Conservation (phyloP, 2,113 vertebrate species). For the Stomatorhinus ivindoensis region DNA sequence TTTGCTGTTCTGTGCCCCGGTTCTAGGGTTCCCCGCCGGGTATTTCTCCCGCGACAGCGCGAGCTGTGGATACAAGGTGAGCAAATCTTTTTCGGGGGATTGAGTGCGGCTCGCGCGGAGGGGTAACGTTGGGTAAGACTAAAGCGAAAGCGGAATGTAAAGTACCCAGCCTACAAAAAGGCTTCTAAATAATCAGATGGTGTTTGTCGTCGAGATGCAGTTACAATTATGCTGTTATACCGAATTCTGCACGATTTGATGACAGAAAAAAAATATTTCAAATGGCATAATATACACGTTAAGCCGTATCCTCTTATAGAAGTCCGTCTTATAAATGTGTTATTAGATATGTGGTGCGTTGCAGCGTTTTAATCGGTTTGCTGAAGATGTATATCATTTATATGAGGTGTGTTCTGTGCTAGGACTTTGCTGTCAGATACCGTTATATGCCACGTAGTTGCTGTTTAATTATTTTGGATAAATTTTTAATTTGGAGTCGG, state of each 20-base stretch:
- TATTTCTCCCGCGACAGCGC: background rate
- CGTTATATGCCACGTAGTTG: background rate
- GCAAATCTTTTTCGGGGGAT: background rate
- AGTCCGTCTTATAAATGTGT: background rate
- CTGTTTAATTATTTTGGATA: background rate
- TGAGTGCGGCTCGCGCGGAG: background rate
- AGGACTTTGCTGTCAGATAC: background rate
- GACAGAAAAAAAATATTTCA: background rate
- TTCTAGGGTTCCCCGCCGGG: conserved; percentile 33
- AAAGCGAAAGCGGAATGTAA: background rate
- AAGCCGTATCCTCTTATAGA: background rate
- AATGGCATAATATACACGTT: background rate
- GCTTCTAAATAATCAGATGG: background rate
- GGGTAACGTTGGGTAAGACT: background rate
- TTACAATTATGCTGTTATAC: background rate
- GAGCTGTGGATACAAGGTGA: conserved; percentile 48
- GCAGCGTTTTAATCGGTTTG: background rate
- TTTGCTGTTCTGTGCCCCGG: background rate
- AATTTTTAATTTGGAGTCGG: background rate
- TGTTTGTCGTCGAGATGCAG: background rate
- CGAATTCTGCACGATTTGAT: background rate
- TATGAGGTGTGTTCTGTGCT: background rate
- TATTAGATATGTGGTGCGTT: background rate
- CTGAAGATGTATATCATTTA: background rate
- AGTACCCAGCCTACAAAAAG: background rate